Evolutionary conservation across 2,797 vertebrate genomes (phyloP).

Genomic region (Phoeniculus purpureus): DNA sequence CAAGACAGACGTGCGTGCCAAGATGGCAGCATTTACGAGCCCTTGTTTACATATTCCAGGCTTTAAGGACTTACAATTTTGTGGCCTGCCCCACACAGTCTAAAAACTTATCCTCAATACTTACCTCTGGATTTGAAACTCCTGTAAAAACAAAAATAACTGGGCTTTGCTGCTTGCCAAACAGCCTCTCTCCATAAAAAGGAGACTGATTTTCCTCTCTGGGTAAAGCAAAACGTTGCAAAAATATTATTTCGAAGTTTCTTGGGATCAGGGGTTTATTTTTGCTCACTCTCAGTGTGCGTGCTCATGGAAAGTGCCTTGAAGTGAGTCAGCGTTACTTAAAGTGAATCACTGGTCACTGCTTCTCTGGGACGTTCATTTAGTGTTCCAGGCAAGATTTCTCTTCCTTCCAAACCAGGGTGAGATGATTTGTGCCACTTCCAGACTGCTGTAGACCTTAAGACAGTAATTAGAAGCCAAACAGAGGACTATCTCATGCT

Average conservation of each 20-base stretch:
- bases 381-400: slow-evolving; percentile 24
- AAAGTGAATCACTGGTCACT: slow-evolving; percentile 76
- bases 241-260: slow-evolving; percentile 79
- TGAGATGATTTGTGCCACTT: slow-evolving; percentile 1
- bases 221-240: slow-evolving; percentile 77
- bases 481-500: neutral
- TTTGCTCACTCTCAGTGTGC: slow-evolving; percentile 64
- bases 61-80: slow-evolving; percentile 65
- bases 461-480: neutral
- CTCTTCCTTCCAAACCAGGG: slow-evolving; percentile 6
- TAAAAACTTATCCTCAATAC: slow-evolving; percentile 66
- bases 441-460: neutral
- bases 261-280: slow-evolving; percentile 72
- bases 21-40: neutral
- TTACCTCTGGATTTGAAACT: slow-evolving; percentile 75
- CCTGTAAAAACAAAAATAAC: slow-evolving; percentile 77
- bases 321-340: slow-evolving; percentile 75
- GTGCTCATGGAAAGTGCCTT: slow-evolving; percentile 78
- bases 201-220: slow-evolving; percentile 73
- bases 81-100: slow-evolving; percentile 60
- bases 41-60: slow-evolving; percentile 57
- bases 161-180: slow-evolving; percentile 61
- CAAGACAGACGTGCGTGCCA: neutral
- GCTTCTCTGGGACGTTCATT: slow-evolving; percentile 60
- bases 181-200: slow-evolving; percentile 64